Evolutionary conservation across 2,113 vertebrate genomes (phyloP), one percentile per base, ranked within the genome.

Genomic region (Hippocampus abdominalis): DNA sequence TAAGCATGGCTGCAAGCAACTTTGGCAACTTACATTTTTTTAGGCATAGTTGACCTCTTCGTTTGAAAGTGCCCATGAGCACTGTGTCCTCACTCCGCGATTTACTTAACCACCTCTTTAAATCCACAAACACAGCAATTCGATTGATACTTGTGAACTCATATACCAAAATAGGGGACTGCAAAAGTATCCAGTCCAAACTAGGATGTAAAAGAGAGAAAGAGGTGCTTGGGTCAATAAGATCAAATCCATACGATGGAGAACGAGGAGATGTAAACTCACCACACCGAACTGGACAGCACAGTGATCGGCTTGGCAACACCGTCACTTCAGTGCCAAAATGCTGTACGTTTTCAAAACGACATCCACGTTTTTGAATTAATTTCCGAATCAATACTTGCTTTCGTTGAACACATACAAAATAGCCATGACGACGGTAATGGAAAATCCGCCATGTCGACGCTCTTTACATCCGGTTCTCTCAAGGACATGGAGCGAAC

Each of bases 271-370:
- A 61, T 9, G 15, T 57, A 67, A 68, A 85, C 83, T 84, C 77
- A 87, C 83, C 81, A 23, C 70, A 71, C 32, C 78, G 65, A 79
- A 76, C 25, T 53, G 73, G 54, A 64, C 74, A 66, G 29, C 49
- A 48, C 13, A 3, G 57, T 13, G n/a, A 44, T 51, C 39, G 42
- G 32, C 6, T 56, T 16, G n/a, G 11, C 15, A 16, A 0, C 0
- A 16, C 27, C 5, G 64, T 46, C 3, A 68, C 73, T 21, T 3
- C 20, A 1, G 68, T 56, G n/a, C 57, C 21, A 39, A n/a, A 66
- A 49, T 39, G 39, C 3, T 5, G 8, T 16, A 1, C 15, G 0
- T 29, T 46, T 25, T 44, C 11, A 40, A 44, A 13, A 15, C 21
- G 11, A 21, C 20, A 62, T 62, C 16, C 6, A 27, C 29, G 3